phyloP scores from a whole-genome alignment of 2,888 invertebrate species.

The Stratiomys singularior region DNA sequence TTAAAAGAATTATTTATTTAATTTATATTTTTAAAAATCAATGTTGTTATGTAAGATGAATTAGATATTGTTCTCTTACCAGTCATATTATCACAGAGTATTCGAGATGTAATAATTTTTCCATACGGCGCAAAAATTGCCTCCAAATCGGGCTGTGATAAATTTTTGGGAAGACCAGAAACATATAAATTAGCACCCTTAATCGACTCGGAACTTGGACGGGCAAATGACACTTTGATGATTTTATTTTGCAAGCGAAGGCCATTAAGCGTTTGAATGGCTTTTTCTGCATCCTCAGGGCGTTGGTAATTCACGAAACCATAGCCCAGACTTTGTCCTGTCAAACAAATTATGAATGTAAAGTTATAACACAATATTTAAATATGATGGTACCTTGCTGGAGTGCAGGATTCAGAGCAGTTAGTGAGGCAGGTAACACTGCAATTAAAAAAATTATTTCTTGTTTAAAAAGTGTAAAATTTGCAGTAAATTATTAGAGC shows the following conservation, averaged over 20 bases:
- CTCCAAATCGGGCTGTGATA: conserved; percentile 96
- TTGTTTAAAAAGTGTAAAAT: too few species aligned
- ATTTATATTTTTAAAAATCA: conserved; percentile 21
- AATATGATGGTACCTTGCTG: conserved; percentile 65
- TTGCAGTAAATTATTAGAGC: too few species aligned
- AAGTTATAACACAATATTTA: too few species aligned
- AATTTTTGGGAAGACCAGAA: conserved; percentile 95
- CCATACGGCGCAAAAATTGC: conserved; percentile 94
- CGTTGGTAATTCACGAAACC: conserved; percentile 99
- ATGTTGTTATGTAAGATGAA: too few species aligned
- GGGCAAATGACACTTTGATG: conserved; percentile 98
- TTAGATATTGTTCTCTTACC: conserved; percentile 57
- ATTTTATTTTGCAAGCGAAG: conserved; percentile 99
- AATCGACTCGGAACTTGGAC: conserved; percentile 97
- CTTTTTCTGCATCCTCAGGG: conserved; percentile 97
- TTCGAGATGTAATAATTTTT: conserved; percentile 95
- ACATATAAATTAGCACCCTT: conserved; percentile 98
- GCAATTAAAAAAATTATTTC: conserved; percentile 51
- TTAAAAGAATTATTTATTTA: not conserved
- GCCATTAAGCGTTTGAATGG: conserved; percentile 97
- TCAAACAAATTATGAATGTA: too few species aligned
- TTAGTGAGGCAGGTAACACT: conserved; percentile 65
- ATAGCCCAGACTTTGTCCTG: conserved; percentile 98
- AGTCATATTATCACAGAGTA: conserved; percentile 89
- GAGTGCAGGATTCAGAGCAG: conserved; percentile 64